phyloP scores from a whole-genome alignment of 2,888 invertebrate species.

The Orthosia gothica region DNA sequence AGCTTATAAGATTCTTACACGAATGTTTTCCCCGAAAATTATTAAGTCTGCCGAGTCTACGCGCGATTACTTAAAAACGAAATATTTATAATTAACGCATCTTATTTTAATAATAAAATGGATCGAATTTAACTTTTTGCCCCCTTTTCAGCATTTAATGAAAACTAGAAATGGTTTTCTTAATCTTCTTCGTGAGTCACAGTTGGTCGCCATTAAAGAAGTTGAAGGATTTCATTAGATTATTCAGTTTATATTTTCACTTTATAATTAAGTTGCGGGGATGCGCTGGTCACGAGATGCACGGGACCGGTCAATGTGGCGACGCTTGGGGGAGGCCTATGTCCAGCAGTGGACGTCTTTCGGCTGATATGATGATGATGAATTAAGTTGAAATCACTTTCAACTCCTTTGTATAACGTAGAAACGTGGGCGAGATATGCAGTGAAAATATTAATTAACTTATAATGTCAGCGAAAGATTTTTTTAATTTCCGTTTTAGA shows the following conservation, averaged over 20 bases:
- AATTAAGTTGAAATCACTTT: constrained; percentile 49
- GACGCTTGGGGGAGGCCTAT: no score
- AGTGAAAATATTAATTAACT: constrained; percentile 26
- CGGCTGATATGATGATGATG: no score
- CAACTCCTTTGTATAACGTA: constrained; percentile 9
- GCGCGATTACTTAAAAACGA: not conserved
- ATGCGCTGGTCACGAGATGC: no score
- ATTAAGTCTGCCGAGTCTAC: constrained; percentile 2
- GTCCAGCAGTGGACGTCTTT: no score
- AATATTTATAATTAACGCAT: constrained; percentile 42
- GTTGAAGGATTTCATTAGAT: constrained; percentile 66
- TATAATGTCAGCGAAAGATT: not conserved
- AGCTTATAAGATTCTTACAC: constrained; percentile 39
- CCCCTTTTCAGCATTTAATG: constrained; percentile 48
- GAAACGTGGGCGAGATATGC: constrained; percentile 2
- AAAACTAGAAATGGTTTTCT: constrained; percentile 61
- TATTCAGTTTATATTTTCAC: constrained; percentile 63
- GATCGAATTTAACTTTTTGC: constrained; percentile 28
- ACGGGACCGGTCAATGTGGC: no score
- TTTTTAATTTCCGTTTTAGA: constrained; percentile 11
- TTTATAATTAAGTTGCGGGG: constrained; percentile 63
- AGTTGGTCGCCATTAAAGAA: constrained; percentile 65
- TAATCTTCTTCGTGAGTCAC: constrained; percentile 63
- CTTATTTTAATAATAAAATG: constrained; percentile 43
- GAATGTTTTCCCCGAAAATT: constrained; percentile 23